Evolutionary conservation across 1,140 invertebrate species (phyloP).

Genomic region (Drosophila micromelanica): DNA sequence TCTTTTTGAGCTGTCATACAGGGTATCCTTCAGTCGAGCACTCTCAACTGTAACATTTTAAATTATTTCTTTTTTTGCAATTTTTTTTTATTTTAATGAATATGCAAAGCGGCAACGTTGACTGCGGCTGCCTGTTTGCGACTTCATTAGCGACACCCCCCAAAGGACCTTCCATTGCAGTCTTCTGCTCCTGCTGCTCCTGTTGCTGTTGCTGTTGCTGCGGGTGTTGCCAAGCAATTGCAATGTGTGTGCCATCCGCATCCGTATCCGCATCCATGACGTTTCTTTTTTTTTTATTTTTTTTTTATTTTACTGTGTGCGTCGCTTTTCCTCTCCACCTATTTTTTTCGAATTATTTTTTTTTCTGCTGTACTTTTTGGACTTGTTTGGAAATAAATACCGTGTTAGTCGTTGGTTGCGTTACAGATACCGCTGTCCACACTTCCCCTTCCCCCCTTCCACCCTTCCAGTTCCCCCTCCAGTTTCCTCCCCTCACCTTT

Average conservation of each 20-base stretch:
- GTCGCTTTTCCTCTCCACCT: conserved; percentile 14
- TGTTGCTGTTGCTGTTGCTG: conserved; percentile 19
- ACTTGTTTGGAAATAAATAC: conserved; percentile 79
- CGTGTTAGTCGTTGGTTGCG: conserved; percentile 48
- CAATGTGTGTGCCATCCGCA: conserved; percentile 40
- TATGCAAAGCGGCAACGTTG: conserved; percentile 47
- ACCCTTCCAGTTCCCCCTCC: neutral
- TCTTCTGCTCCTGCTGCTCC: conserved; percentile 17
- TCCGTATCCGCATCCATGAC: conserved; percentile 21
- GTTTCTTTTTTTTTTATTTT: conserved; percentile 31
- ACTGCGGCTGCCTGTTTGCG: conserved; percentile 67
- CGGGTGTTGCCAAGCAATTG: conserved; percentile 77
- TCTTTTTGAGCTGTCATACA: neutral
- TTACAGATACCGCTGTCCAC: conserved; percentile 18
- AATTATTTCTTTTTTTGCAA: neutral
- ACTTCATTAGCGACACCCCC: conserved; percentile 78
- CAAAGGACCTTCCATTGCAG: conserved; percentile 26
- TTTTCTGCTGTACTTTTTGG: conserved; percentile 26
- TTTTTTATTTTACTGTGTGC: conserved; percentile 18
- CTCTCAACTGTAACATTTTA: neutral
- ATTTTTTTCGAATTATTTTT: conserved; percentile 4
- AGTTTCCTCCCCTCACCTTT: neutral
- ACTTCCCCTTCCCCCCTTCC: conserved; percentile 3
- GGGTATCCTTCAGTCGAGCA: neutral
- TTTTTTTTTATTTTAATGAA: conserved; percentile 59